Conservation (phyloP, 2,888 invertebrate genomes). For the Apantesis nais region DNA sequence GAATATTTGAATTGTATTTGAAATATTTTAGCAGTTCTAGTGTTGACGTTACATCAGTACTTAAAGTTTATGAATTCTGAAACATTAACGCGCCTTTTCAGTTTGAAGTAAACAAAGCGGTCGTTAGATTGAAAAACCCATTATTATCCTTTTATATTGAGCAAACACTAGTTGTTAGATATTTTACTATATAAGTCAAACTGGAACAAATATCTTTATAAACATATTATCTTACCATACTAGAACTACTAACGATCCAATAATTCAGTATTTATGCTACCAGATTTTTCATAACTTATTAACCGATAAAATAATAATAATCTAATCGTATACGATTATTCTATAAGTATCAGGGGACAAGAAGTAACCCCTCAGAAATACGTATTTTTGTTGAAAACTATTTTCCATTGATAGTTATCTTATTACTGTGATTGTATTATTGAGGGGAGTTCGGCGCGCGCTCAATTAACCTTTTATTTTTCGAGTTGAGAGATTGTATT, state of each 20-base stretch:
- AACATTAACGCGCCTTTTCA: not conserved
- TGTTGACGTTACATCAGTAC: not conserved
- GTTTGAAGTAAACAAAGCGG: not conserved
- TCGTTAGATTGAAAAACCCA: not conserved
- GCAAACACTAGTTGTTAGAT: not conserved
- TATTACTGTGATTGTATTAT: conserved; percentile 44
- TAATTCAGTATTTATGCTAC: conserved; percentile 4
- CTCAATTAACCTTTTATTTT: conserved; percentile 43
- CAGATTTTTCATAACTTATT: conserved; percentile 40
- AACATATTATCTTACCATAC: not conserved
- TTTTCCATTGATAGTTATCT: conserved; percentile 57
- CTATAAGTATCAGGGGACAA: conserved; percentile 47
- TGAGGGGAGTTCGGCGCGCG: conserved; percentile 45
- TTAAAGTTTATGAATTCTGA: not conserved
- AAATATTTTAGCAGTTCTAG: not conserved
- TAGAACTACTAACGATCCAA: not conserved
- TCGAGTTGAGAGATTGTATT: not conserved
- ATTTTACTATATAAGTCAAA: not conserved
- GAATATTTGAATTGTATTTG: not conserved
- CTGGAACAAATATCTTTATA: not conserved
- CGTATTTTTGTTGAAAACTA: conserved; percentile 53
- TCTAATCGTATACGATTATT: conserved; percentile 47
- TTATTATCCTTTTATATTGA: not conserved
- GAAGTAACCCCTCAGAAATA: conserved; percentile 44
- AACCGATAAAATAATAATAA: conserved; percentile 45